These are phyloP conservation scores for Solenopsis invicta DNA, from an alignment of 1,140 invertebrate species.

Conservation along the genomic window DNA sequence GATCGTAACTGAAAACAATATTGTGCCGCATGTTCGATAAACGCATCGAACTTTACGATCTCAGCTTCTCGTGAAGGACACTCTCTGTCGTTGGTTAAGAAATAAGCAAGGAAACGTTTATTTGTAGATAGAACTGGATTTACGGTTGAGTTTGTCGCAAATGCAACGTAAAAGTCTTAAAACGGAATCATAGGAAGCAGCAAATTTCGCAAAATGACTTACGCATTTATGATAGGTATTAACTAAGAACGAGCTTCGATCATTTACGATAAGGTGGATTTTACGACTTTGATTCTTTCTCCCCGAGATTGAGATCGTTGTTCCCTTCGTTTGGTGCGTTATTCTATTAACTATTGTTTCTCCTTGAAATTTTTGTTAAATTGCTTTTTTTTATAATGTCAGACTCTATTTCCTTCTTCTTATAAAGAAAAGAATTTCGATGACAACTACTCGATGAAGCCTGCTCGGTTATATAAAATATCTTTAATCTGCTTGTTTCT, in stretches of 20 bases:
- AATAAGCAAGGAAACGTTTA: conserved; percentile 24
- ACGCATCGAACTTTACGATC: conserved; percentile 28
- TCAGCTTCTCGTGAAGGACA: background rate
- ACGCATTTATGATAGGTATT: conserved; percentile 1
- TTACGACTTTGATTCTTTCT: background rate
- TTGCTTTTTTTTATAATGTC: background rate
- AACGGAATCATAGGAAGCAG: background rate
- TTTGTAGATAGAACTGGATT: conserved; percentile 23
- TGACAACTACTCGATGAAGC: background rate
- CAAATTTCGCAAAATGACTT: conserved; percentile 14
- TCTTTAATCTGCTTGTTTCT: background rate
- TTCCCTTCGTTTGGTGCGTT: background rate
- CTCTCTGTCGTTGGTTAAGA: conserved; percentile 7
- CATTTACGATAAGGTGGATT: background rate
- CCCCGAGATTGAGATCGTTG: background rate
- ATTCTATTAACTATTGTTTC: background rate
- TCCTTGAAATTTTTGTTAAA: background rate
- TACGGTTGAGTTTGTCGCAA: background rate
- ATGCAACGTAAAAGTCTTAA: background rate
- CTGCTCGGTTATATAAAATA: background rate
- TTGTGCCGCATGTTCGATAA: background rate
- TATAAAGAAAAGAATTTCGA: background rate
- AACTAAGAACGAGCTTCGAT: background rate
- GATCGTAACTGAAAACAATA: conserved; percentile 44
- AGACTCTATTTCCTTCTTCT: background rate